Conservation (phyloP, 2,888 invertebrate species). For the Ophioninae sp. region DNA sequence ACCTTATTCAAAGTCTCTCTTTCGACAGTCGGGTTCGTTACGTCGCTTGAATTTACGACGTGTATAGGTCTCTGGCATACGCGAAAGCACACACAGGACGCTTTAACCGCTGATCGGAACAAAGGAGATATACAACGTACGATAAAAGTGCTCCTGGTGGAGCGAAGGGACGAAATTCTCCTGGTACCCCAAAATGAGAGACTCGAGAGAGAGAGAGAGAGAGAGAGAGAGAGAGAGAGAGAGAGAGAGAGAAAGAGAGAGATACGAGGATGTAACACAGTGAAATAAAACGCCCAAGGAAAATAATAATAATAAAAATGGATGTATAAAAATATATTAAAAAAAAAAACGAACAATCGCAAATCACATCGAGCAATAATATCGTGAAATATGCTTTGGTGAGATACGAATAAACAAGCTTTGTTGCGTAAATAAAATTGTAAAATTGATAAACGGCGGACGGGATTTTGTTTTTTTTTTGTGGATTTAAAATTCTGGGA, state of each 20-base stretch:
- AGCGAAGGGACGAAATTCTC: conserved; percentile 50
- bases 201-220: background rate
- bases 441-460: conserved; percentile 15
- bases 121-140: conserved; percentile 63
- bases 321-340: background rate
- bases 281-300: conserved; percentile 29
- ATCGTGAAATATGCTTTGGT: conserved; percentile 44
- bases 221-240: background rate
- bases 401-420: conserved; percentile 5
- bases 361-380: conserved; percentile 53
- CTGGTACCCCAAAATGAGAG: conserved; percentile 20
- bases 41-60: conserved; percentile 77
- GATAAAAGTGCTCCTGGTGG: conserved; percentile 63
- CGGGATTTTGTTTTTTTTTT: background rate
- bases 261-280: conserved; percentile 10
- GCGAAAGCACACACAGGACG: conserved; percentile 45
- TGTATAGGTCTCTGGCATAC: conserved; percentile 60
- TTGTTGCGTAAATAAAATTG: conserved; percentile 30
- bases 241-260: no score
- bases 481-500: background rate
- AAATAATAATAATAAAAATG: conserved; percentile 4
- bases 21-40: conserved; percentile 80
- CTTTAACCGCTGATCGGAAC: conserved; percentile 59
- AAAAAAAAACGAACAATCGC: conserved; percentile 17
- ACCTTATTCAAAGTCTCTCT: conserved; percentile 78